These are phyloP conservation scores for Falco berigora DNA, from an alignment of 2,797 vertebrate genomes.

Conservation along the genomic window DNA sequence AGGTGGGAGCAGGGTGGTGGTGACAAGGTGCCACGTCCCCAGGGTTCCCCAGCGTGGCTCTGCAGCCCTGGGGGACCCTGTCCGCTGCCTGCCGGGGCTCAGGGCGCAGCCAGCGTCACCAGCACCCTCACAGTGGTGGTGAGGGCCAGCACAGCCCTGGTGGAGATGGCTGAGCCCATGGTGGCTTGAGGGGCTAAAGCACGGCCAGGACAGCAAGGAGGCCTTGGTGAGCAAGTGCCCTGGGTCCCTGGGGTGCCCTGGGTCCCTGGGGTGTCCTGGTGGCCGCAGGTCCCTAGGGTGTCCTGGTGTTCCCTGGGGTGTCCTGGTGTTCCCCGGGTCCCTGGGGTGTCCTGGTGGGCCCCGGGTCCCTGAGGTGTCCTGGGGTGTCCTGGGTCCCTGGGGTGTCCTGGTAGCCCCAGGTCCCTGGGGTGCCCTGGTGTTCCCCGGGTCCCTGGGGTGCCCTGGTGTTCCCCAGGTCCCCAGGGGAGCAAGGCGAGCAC, in stretches of 20 bases:
- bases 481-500: fast-evolving
- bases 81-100: fast-evolving
- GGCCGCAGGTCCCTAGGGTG: neutral
- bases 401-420: too few relatives aligned
- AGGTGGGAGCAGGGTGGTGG: neutral
- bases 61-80: neutral
- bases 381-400: too few relatives aligned
- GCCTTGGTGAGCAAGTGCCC: fast-evolving
- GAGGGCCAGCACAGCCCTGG: neutral
- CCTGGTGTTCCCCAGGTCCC: too few relatives aligned
- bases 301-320: too few relatives aligned
- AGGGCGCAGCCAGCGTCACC: fast-evolving
- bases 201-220: fast-evolving
- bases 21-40: fast-evolving
- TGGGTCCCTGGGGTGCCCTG: neutral
- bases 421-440: neutral
- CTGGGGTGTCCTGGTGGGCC: neutral
- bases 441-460: too few relatives aligned
- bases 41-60: neutral
- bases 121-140: fast-evolving
- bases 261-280: too few relatives aligned
- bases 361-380: too few relatives aligned
- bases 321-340: too few relatives aligned
- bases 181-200: neutral
- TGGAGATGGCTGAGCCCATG: fast-evolving